A percentile compares a stretch with the other conserved stretches of the same genome.
Evolutionary conservation across 2,113 vertebrate genomes (phyloP).

Genomic region (Seriola aureovittata): DNA sequence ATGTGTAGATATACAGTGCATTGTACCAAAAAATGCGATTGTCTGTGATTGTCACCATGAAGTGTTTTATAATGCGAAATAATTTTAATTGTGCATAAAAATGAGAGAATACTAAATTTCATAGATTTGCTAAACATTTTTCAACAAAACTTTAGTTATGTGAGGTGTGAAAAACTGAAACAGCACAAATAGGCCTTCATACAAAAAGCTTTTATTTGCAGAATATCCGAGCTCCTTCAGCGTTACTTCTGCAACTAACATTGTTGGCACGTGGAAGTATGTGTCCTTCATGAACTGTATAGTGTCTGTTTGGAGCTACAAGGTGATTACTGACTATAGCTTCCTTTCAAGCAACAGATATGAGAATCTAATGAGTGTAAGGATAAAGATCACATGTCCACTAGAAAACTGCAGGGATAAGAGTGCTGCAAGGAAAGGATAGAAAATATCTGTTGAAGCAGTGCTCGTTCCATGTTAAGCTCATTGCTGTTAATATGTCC

Average conservation of each 20-base stretch:
- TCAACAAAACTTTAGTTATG: too few relatives aligned
- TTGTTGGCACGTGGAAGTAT: conserved; percentile 9
- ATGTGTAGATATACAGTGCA: not conserved
- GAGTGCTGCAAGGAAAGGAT: not conserved
- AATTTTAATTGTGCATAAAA: not conserved
- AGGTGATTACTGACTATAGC: conserved; percentile 25
- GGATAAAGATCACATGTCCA: conserved; percentile 2
- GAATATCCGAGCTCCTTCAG: conserved; percentile 49
- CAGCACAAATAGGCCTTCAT: conserved; percentile 5
- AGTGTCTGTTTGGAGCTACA: conserved; percentile 15
- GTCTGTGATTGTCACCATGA: not conserved
- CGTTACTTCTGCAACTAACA: conserved; percentile 6
- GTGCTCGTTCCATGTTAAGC: conserved; percentile 27
- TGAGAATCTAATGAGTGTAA: not conserved
- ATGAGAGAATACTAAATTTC: not conserved
- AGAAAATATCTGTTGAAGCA: conserved; percentile 27
- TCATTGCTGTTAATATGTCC: conserved; percentile 27
- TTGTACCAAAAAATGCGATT: not conserved
- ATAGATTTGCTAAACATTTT: too few relatives aligned
- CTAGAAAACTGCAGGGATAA: not conserved
- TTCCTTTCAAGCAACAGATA: conserved; percentile 22
- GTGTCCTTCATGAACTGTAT: not conserved
- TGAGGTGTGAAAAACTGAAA: conserved; percentile 16
- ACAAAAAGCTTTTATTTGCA: conserved; percentile 73
- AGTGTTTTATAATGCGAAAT: not conserved